Evolutionary conservation across 1,140 invertebrate species (phyloP).

Genomic region (Panagrolaimus sp.): DNA sequence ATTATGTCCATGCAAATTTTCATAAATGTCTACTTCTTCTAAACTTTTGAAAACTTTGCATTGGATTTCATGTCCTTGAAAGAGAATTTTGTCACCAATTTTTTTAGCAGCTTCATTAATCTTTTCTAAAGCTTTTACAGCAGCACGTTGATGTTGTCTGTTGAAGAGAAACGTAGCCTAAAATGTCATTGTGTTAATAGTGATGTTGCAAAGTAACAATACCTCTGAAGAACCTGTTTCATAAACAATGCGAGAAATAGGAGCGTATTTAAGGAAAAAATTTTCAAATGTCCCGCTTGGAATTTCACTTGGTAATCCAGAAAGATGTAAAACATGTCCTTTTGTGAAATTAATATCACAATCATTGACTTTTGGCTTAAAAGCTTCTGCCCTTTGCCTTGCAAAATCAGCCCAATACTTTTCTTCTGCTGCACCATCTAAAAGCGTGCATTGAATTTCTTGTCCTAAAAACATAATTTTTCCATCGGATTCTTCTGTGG

Average conservation of each 20-base stretch:
- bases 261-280: no score
- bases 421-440: no score
- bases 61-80: constrained; percentile 68
- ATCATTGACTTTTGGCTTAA: no score
- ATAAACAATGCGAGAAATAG: constrained; percentile 47
- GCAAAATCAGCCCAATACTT: no score
- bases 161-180: constrained; percentile 68
- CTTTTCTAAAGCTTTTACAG: constrained; percentile 67
- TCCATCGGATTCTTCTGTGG: no score
- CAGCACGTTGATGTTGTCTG: constrained; percentile 68
- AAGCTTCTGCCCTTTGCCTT: no score
- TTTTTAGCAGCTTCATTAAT: constrained; percentile 57
- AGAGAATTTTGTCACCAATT: constrained; percentile 59
- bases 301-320: no score
- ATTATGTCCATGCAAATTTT: constrained; percentile 45
- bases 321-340: no score
- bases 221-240: constrained; percentile 34
- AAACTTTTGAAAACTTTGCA: constrained; percentile 71
- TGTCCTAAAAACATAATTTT: no score
- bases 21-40: constrained; percentile 62
- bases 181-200: constrained; percentile 66
- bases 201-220: constrained; percentile 63
- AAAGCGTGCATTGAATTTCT: no score
- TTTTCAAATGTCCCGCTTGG: no score
- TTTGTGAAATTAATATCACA: no score